Evolutionary conservation across 1,140 invertebrate species (phyloP).

Genomic region (Coelopa frigida): DNA sequence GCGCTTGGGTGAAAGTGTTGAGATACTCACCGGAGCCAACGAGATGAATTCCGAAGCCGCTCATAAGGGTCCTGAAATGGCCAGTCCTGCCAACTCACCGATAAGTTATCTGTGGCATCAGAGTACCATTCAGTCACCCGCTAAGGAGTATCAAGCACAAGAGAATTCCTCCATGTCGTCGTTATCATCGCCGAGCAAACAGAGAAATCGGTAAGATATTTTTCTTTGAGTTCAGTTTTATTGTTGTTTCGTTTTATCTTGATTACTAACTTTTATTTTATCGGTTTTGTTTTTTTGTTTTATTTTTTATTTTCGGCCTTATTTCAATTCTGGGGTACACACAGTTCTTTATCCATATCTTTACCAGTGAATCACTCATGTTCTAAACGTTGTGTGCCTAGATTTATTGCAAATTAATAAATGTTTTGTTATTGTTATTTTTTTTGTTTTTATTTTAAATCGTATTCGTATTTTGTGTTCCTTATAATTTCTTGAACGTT

Average conservation of each 20-base stretch:
- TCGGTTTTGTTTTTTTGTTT: no score
- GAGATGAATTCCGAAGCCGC: conserved; percentile 27
- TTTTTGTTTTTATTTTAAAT: no score
- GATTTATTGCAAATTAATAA: no score
- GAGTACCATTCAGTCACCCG: conserved; percentile 44
- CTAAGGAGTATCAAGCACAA: conserved; percentile 20
- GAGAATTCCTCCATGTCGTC: conserved; percentile 1
- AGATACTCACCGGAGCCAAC: conserved; percentile 36
- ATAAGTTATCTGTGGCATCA: conserved; percentile 48
- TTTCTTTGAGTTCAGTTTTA: not conserved
- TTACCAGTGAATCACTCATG: no score
- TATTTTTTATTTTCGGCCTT: no score
- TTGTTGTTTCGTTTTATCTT: not conserved
- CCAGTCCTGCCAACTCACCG: conserved; percentile 42
- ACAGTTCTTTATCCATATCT: no score
- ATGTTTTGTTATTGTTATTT: no score
- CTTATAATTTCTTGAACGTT: no score
- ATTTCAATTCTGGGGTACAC: no score
- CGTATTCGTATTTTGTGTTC: no score
- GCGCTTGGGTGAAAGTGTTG: conserved; percentile 36
- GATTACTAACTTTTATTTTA: no score
- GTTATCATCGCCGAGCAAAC: conserved; percentile 19
- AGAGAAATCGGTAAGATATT: conserved; percentile 31
- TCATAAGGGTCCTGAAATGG: conserved; percentile 21
- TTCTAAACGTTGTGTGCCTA: no score